Percentiles rank a stretch among this genome's conserved stretches.
Evolutionary conservation across 2,797 vertebrate genomes (phyloP).

Genomic region (Triplophysa bombifrons): DNA sequence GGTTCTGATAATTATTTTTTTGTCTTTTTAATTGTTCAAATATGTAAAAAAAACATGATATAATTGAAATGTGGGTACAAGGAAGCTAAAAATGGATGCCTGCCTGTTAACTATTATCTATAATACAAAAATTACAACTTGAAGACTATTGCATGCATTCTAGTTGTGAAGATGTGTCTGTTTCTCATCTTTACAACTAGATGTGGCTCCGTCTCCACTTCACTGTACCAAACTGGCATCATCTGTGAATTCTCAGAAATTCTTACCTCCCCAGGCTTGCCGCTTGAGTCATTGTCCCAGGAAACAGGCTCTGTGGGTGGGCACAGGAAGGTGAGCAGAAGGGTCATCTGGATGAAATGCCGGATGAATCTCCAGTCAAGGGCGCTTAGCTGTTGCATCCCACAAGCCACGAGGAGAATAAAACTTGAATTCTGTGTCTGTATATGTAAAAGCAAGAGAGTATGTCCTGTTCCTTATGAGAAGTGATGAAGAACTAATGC

Average conservation of each 20-base stretch:
- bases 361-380: conserved; percentile 54
- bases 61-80: too few species aligned
- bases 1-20: too few species aligned
- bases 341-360: conserved; percentile 62
- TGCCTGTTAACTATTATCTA: too few species aligned
- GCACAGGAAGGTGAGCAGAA: conserved; percentile 59
- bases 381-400: conserved; percentile 62
- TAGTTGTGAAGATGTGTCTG: neutral
- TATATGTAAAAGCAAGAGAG: conserved; percentile 2
- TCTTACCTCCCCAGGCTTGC: conserved; percentile 66
- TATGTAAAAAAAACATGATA: too few species aligned
- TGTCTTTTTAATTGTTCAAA: too few species aligned
- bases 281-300: conserved; percentile 46
- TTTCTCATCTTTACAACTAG: neutral
- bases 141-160: neutral
- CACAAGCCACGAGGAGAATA: conserved; percentile 72
- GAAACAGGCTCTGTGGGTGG: conserved; percentile 59
- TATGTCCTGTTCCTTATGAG: neutral
- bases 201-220: neutral
- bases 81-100: too few species aligned
- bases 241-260: neutral
- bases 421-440: conserved; percentile 44
- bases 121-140: too few species aligned
- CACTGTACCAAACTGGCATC: too few species aligned
- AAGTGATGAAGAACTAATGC: neutral